Percentiles rank a stretch among this genome's conserved stretches.
These are phyloP conservation scores for Meliscaeva auricollis DNA, from an alignment of 2,888 invertebrate genomes.

Conservation along the genomic window DNA sequence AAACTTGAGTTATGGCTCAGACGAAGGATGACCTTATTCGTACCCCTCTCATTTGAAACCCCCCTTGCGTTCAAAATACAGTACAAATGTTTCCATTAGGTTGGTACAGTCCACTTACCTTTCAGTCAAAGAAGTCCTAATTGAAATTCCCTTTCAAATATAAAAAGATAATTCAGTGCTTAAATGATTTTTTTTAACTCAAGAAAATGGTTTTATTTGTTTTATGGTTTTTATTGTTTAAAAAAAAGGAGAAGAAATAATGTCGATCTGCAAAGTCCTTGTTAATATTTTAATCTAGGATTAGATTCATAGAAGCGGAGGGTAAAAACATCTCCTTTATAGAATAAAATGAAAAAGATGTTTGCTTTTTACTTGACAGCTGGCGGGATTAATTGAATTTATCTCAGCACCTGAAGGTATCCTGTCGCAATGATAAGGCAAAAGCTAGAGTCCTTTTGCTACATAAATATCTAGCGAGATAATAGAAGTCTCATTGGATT, in stretches of 20 bases:
- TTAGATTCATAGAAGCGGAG: conserved; percentile 25
- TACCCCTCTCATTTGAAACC: too few relatives aligned
- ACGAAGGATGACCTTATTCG: too few relatives aligned
- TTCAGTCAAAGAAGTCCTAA: too few relatives aligned
- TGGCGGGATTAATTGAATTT: conserved; percentile 74
- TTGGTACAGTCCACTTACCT: too few relatives aligned
- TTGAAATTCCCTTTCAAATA: too few relatives aligned
- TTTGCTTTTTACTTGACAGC: conserved; percentile 71
- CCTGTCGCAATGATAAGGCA: conserved; percentile 10
- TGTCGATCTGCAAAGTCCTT: conserved; percentile 59
- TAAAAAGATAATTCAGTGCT: too few relatives aligned
- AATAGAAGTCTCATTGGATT: neutral
- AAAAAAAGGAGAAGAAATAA: neutral
- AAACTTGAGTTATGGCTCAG: too few relatives aligned
- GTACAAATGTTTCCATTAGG: too few relatives aligned
- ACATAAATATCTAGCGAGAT: neutral
- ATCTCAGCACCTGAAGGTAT: conserved; percentile 60
- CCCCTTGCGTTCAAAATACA: too few relatives aligned
- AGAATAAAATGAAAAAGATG: conserved; percentile 43
- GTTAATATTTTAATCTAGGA: conserved; percentile 74
- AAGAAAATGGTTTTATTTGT: neutral
- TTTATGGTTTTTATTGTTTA: neutral
- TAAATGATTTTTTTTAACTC: neutral
- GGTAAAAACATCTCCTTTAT: neutral
- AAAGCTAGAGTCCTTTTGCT: neutral